phyloP scores from a whole-genome alignment of 1,140 invertebrate genomes.

The Platorchestia sp. region DNA sequence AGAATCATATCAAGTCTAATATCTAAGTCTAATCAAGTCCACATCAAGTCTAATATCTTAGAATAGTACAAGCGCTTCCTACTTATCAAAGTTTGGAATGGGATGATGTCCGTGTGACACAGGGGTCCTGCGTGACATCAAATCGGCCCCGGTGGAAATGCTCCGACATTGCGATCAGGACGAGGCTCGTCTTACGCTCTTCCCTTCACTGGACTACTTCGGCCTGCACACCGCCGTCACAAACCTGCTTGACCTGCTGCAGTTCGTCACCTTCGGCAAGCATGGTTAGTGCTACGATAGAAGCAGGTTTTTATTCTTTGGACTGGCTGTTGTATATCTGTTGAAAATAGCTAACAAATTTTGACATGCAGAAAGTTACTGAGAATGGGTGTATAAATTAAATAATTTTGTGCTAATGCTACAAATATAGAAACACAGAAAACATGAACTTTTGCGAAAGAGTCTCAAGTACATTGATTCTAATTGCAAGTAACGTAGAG shows the following conservation, averaged over 20 bases:
- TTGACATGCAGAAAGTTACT: neutral
- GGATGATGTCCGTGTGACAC: neutral
- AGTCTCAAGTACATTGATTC: no score
- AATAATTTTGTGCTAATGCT: no score
- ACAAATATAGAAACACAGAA: no score
- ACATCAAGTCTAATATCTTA: no score
- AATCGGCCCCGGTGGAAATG: slow-evolving; percentile 90
- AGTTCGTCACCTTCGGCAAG: slow-evolving; percentile 92
- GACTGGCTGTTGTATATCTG: neutral
- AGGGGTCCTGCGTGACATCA: slow-evolving; percentile 96
- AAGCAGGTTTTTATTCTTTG: slow-evolving; percentile 71
- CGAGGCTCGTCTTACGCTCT: slow-evolving; percentile 96
- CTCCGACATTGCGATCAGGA: slow-evolving; percentile 71
- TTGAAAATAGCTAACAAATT: neutral
- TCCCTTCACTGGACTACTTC: slow-evolving; percentile 90
- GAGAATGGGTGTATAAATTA: no score
- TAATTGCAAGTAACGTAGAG: no score
- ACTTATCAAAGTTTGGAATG: neutral
- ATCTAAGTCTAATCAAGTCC: no score
- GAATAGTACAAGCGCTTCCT: neutral
- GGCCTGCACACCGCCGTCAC: slow-evolving; percentile 86
- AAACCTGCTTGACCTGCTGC: slow-evolving; percentile 91
- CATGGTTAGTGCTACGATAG: slow-evolving; percentile 81
- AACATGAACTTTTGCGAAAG: no score
- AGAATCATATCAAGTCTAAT: no score